Percentiles rank a stretch among this genome's conserved stretches.
Evolutionary conservation across 2,888 invertebrate genomes (phyloP).

Genomic region (Polydesmus complanatus): DNA sequence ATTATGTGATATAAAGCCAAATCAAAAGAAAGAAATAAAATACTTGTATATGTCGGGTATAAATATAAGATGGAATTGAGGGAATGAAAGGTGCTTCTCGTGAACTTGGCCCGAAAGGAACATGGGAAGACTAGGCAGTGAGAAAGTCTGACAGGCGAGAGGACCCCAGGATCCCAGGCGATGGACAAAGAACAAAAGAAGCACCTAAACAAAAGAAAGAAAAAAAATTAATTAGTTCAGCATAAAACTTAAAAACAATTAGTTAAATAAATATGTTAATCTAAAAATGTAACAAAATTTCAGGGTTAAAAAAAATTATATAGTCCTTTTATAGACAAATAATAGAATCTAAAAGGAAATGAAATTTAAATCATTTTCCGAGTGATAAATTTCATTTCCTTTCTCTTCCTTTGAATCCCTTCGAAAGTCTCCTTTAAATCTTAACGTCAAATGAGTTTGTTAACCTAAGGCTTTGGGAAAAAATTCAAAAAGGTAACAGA

Average conservation of each 20-base stretch:
- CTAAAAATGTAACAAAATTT: background rate
- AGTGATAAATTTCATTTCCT: too few relatives aligned
- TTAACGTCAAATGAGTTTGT: background rate
- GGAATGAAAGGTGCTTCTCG: conserved; percentile 7
- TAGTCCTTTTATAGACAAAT: too few relatives aligned
- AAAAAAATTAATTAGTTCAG: background rate
- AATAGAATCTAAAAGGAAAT: too few relatives aligned
- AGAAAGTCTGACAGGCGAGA: conserved; percentile 10
- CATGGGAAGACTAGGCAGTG: conserved; percentile 17
- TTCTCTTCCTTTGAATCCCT: background rate
- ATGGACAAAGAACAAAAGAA: conserved; percentile 15
- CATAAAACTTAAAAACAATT: background rate
- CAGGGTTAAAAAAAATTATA: background rate
- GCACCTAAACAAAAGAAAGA: conserved; percentile 10
- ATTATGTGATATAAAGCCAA: too few relatives aligned
- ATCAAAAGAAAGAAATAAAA: too few relatives aligned
- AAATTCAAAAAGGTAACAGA: background rate
- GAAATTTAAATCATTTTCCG: too few relatives aligned
- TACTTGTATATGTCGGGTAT: background rate
- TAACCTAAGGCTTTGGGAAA: background rate
- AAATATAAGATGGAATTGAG: background rate
- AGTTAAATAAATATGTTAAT: background rate
- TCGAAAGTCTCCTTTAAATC: background rate
- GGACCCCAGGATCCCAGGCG: conserved; percentile 15
- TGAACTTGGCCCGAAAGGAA: conserved; percentile 14